phyloP scores from a whole-genome alignment of 2,797 vertebrate genomes.

The Mus minutoides region DNA sequence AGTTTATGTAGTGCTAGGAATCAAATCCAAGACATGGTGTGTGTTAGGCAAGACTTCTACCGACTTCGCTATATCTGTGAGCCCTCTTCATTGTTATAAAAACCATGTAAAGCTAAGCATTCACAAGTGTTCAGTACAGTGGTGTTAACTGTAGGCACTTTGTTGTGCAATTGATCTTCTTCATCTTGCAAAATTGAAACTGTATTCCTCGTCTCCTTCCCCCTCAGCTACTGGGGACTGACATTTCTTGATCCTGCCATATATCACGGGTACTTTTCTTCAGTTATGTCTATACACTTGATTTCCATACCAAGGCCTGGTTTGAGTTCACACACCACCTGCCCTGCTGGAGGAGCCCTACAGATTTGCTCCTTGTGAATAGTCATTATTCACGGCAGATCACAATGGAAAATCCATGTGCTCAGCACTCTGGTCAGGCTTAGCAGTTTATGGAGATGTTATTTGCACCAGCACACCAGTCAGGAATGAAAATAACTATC shows the following conservation, averaged over 20 bases:
- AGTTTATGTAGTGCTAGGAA: background rate
- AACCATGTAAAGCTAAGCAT: background rate
- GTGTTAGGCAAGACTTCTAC: background rate
- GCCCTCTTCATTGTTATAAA: background rate
- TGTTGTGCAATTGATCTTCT: background rate
- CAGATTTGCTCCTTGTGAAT: constrained; percentile 48
- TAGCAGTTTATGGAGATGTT: constrained; percentile 69
- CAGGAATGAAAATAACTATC: constrained; percentile 78
- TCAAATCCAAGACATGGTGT: background rate
- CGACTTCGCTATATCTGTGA: too few species aligned
- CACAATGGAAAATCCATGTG: constrained; percentile 8
- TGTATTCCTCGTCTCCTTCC: background rate
- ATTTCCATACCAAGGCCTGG: constrained; percentile 40
- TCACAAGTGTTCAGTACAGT: background rate
- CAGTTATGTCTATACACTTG: constrained; percentile 35
- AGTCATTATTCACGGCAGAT: constrained; percentile 4
- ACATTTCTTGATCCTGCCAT: constrained; percentile 13
- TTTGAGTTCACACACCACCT: constrained; percentile 35
- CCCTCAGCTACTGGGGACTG: background rate
- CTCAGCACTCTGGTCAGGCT: constrained; percentile 61
- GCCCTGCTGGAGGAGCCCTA: background rate
- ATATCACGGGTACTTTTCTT: constrained; percentile 24
- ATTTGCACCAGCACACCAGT: constrained; percentile 74
- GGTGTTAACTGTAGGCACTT: background rate
- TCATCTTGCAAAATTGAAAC: constrained; percentile 41